Conservation (phyloP, 2,888 invertebrate species). For the Cosmorhoe ocellata region DNA sequence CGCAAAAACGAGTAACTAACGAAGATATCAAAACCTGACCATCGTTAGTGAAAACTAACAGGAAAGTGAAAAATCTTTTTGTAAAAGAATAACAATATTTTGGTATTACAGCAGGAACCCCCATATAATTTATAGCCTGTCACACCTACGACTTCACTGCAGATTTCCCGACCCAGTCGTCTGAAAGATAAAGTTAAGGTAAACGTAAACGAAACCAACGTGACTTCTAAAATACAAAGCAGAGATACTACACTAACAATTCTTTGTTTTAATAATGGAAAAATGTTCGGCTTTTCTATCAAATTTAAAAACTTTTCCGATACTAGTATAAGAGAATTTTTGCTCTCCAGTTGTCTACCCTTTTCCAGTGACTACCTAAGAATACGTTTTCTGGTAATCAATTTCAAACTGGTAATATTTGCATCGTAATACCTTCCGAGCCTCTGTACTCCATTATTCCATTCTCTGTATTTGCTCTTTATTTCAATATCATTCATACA, state of each 20-base stretch:
- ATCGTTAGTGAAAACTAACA: too few relatives aligned
- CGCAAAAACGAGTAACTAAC: too few relatives aligned
- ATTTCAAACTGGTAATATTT: constrained; percentile 1
- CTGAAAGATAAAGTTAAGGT: constrained; percentile 28
- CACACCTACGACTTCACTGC: constrained; percentile 23
- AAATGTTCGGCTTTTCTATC: neutral
- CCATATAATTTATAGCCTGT: constrained; percentile 22
- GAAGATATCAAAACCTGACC: too few relatives aligned
- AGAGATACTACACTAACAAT: too few relatives aligned
- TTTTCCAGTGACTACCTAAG: neutral
- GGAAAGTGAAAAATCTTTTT: too few relatives aligned
- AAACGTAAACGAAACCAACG: neutral
- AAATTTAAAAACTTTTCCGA: neutral
- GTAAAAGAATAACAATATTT: constrained; percentile 1
- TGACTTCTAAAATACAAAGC: neutral
- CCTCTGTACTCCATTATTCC: neutral
- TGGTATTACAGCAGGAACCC: constrained; percentile 11
- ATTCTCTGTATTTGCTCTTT: too few relatives aligned
- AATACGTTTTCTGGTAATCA: neutral
- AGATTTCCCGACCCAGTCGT: constrained; percentile 31
- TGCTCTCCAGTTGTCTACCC: too few relatives aligned
- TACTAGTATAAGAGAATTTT: too few relatives aligned
- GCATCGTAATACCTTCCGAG: neutral
- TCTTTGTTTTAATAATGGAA: neutral
- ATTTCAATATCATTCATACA: too few relatives aligned